Base-by-base conservation (phyloP, 2,888 invertebrate species). In the Macrosoma leucophasiata region DNA sequence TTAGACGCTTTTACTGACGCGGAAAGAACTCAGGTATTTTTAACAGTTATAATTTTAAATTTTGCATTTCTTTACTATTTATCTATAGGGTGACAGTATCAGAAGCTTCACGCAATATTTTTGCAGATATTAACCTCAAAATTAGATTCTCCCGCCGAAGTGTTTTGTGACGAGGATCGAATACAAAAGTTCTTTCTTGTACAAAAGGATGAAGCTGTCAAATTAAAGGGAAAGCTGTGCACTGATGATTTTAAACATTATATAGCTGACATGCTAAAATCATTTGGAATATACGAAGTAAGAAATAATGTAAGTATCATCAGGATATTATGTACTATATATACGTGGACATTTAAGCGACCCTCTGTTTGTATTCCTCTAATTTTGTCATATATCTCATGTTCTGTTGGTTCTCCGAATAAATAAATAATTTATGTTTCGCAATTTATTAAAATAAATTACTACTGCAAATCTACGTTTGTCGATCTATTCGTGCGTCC, bases 1-100 rank as follows among this genome's bases (percentile, higher is more conserved):
- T 68, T 84, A 25, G 81, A 84, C 13, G 84, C 68, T 3, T 56
- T 85, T 20, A 62, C 77, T n/a, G 73, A 81, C 50, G 65, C 77
- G 19, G 74, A 81, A 38, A 65, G 81, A 41, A 64, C 72, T 2
- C 81, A 82, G 70, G 85, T 85, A 61, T 14, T 5, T 13, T 9
- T 13, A 24, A 20, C 9, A 18, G 17, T 21, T 9, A 12, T 18
- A 13, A 17, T 11, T 31, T 33, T 6, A 13, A 13, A 28, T 21
- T 13, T 23, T 22, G 10, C 10, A 6, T 14, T 2, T 30, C 4
- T 15, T 20, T 29, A 29, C n/a, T 8, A n/a, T 20, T 20, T 13
- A 14, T 6, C 10, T 18, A 7, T 5, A 5, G 3, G 5, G 1
- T 10, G 7, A 23, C 12, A 13, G 13, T 25, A 13, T 25, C 1